Percentiles rank a stretch among this genome's conserved stretches.
Conservation (phyloP, 2,113 vertebrate genomes). For the Hemicordylus capensis region DNA sequence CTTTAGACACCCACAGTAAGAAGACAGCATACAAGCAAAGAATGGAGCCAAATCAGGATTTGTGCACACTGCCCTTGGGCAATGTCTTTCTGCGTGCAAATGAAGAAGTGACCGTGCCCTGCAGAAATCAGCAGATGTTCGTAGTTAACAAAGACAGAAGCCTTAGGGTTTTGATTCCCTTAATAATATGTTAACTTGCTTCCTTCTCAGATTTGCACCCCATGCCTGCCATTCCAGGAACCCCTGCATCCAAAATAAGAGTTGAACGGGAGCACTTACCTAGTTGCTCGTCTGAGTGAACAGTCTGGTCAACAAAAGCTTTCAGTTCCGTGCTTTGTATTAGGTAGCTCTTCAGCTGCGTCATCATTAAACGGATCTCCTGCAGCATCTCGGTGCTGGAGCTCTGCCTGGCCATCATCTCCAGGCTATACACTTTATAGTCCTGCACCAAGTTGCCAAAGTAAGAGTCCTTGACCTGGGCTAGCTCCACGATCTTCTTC, state of each 20-base stretch:
- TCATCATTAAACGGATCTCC: slow-evolving; percentile 98
- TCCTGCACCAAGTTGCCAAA: slow-evolving; percentile 93
- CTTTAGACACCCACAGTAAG: no score
- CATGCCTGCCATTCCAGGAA: neutral
- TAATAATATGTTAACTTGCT: neutral
- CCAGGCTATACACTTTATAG: slow-evolving; percentile 90
- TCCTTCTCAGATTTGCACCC: neutral
- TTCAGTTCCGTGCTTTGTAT: slow-evolving; percentile 93
- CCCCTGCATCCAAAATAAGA: neutral
- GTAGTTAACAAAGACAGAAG: neutral
- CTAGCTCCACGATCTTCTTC: slow-evolving; percentile 90
- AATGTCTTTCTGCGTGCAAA: neutral
- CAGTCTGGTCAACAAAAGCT: slow-evolving; percentile 79
- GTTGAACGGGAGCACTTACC: slow-evolving; percentile 71
- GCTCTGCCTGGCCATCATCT: slow-evolving; percentile 89
- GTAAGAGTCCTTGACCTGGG: slow-evolving; percentile 89
- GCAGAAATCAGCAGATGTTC: neutral
- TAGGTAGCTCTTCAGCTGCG: slow-evolving; percentile 96
- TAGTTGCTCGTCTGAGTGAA: slow-evolving; percentile 80
- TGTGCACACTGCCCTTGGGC: neutral
- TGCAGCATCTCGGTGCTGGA: slow-evolving; percentile 95
- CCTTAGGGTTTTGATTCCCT: neutral
- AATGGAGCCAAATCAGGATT: neutral
- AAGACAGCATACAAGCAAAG: neutral
- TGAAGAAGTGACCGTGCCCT: neutral